Evolutionary conservation across 1,140 invertebrate genomes (phyloP).

Genomic region (Bombus superbus): DNA sequence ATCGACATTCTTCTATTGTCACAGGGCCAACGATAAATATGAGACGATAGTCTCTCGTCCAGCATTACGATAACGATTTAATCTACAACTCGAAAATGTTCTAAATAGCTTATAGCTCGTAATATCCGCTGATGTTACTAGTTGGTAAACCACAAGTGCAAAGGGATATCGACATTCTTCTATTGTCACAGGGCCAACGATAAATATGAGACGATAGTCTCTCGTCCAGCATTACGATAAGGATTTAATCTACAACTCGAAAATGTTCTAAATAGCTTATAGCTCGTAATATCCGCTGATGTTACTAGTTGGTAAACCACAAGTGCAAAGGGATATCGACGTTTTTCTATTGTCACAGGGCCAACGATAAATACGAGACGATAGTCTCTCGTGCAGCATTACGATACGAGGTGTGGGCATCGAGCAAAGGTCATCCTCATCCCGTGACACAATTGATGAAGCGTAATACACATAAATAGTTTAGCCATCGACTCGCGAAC

Average conservation of each 20-base stretch:
- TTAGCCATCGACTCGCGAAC: neutral
- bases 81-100: neutral
- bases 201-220: neutral
- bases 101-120: neutral
- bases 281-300: too few species aligned
- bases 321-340: too few species aligned
- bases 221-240: neutral
- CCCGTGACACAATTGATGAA: constrained; percentile 26
- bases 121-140: neutral
- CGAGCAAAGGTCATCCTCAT: constrained; percentile 23
- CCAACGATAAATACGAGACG: neutral
- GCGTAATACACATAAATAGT: constrained; percentile 41
- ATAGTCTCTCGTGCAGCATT: neutral
- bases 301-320: too few species aligned
- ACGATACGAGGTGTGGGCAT: constrained; percentile 31
- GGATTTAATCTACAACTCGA: too few species aligned
- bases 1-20: neutral
- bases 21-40: neutral
- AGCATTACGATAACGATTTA: neutral
- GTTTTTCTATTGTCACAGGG: neutral
- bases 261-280: too few species aligned
- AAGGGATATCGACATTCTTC: neutral
- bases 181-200: neutral
- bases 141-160: neutral
- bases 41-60: constrained; percentile 16